Conservation (phyloP, 2,113 vertebrate species). For the Pseudopodoces humilis region DNA sequence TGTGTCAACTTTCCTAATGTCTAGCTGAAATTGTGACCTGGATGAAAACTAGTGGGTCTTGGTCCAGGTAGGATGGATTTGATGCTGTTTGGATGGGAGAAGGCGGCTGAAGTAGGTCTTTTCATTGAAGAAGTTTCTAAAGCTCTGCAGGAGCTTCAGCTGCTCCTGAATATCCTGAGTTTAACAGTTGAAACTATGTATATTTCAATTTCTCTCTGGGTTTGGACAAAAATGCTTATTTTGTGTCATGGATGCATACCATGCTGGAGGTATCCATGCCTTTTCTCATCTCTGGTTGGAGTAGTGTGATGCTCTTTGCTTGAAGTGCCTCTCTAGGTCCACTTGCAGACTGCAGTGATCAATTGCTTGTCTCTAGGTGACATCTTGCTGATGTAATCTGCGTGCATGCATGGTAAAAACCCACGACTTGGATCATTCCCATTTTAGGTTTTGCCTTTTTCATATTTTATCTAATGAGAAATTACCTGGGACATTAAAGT, state of each 20-base stretch:
- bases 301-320: neutral
- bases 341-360: neutral
- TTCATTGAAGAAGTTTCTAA: neutral
- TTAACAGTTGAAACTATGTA: neutral
- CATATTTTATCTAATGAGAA: neutral
- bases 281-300: neutral
- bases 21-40: conserved; percentile 23
- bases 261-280: neutral
- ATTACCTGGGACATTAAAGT: neutral
- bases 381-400: neutral
- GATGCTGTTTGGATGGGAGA: neutral
- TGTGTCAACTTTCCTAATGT: neutral
- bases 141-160: neutral
- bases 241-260: neutral
- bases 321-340: neutral
- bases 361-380: neutral
- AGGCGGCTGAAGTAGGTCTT: neutral
- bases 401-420: neutral
- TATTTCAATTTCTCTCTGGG: neutral
- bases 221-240: neutral
- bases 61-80: conserved; percentile 22
- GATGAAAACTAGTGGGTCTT: conserved; percentile 34
- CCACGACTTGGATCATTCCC: neutral
- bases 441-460: neutral
- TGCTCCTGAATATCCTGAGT: neutral